A percentile compares a stretch with the other conserved stretches of the same genome.
phyloP scores from a whole-genome alignment of 2,113 vertebrate genomes.

The Elachura formosa region DNA sequence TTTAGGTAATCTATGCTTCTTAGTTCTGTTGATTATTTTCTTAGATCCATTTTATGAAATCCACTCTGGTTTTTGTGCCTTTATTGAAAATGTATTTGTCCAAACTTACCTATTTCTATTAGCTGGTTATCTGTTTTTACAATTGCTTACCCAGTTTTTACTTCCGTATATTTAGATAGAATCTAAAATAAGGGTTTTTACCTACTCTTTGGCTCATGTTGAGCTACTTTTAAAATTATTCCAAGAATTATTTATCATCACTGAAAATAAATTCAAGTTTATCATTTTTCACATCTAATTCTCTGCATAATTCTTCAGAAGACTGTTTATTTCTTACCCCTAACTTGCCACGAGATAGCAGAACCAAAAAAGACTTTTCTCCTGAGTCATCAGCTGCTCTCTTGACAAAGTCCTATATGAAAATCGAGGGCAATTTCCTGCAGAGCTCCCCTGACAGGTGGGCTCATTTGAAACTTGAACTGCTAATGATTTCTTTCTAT shows the following conservation, averaged over 20 bases:
- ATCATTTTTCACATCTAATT: not conserved
- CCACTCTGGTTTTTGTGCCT: not conserved
- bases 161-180: not conserved
- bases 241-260: not conserved
- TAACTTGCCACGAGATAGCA: not conserved
- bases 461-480: constrained; percentile 42
- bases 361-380: not conserved
- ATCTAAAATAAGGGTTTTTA: not conserved
- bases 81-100: not conserved
- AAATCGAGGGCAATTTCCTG: constrained; percentile 44
- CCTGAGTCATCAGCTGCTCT: not conserved
- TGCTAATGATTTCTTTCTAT: not conserved
- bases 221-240: not conserved
- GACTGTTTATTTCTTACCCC: not conserved
- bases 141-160: not conserved
- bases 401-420: constrained; percentile 7
- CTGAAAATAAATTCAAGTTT: not conserved
- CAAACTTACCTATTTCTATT: not conserved
- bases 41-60: not conserved
- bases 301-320: not conserved
- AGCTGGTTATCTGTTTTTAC: not conserved
- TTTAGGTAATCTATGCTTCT: not conserved
- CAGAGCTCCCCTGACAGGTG: constrained; percentile 27
- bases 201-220: not conserved
- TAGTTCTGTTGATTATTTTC: not conserved